These are phyloP conservation scores for Fragum sueziense DNA, from an alignment of 2,888 invertebrate genomes.

Conservation along the genomic window DNA sequence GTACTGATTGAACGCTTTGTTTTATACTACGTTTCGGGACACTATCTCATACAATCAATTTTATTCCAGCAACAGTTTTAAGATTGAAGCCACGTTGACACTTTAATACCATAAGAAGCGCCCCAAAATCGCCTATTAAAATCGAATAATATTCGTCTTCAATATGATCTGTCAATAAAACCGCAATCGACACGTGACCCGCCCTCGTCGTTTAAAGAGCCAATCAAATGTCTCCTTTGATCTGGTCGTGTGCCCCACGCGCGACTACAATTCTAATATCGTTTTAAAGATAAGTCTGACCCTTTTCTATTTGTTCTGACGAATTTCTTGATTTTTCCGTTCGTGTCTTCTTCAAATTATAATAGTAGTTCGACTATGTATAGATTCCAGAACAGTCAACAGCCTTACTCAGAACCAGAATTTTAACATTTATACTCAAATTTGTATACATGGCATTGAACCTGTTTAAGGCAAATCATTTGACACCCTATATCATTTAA, in stretches of 20 bases:
- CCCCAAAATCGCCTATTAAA: conserved; percentile 17
- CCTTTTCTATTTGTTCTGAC: neutral
- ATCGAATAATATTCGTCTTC: conserved; percentile 23
- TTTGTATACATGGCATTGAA: too few species aligned
- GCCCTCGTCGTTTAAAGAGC: conserved; percentile 36
- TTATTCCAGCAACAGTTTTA: conserved; percentile 20
- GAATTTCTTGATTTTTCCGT: too few species aligned
- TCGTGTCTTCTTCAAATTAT: too few species aligned
- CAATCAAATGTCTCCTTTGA: conserved; percentile 56
- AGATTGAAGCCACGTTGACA: conserved; percentile 23
- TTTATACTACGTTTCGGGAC: neutral
- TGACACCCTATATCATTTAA: too few species aligned
- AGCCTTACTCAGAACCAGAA: too few species aligned
- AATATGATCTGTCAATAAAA: conserved; percentile 36
- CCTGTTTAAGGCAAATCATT: too few species aligned
- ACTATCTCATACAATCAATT: neutral
- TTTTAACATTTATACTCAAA: too few species aligned
- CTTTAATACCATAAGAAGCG: conserved; percentile 18
- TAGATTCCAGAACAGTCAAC: too few species aligned
- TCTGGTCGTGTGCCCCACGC: conserved; percentile 61
- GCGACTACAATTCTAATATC: conserved; percentile 34
- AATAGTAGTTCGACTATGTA: too few species aligned
- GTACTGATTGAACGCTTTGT: neutral
- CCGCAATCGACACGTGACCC: conserved; percentile 22
- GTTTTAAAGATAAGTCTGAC: conserved; percentile 20